phyloP scores from a whole-genome alignment of 2,888 invertebrate genomes.

The Cepaea hortensis region DNA sequence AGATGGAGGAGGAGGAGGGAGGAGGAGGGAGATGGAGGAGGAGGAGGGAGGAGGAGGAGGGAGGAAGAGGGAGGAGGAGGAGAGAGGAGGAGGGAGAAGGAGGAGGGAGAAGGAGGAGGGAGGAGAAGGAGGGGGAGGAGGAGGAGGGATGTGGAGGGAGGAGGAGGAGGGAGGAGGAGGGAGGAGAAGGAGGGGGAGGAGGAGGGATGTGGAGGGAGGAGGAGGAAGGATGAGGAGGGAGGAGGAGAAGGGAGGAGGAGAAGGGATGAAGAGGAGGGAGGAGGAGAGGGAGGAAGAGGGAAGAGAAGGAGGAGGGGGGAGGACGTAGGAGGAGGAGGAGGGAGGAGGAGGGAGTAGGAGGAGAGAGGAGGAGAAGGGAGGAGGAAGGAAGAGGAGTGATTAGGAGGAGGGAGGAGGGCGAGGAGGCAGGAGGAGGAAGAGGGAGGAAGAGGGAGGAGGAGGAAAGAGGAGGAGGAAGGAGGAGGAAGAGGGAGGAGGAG shows the following conservation, averaged over 20 bases:
- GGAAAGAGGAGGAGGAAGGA: slow-evolving; percentile 24
- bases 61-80: neutral
- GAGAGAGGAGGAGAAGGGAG: neutral
- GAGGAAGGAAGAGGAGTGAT: no score
- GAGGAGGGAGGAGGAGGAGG: neutral
- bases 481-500: slow-evolving; percentile 21
- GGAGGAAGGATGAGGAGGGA: no score
- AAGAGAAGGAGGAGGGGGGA: no score
- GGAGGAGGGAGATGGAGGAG: neutral
- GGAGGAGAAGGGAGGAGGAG: no score
- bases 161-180: neutral
- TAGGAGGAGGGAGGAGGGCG: no score
- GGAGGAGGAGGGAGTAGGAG: no score
- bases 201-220: no score
- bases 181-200: neutral
- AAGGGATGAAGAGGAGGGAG: no score
- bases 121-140: neutral
- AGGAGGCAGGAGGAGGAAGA: no score
- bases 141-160: neutral
- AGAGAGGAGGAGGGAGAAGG: neutral
- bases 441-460: neutral
- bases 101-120: neutral
- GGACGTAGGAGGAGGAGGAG: no score
- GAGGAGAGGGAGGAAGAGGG: slow-evolving; percentile 6
- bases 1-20: slow-evolving; percentile 10